A percentile compares a stretch with the other conserved stretches of the same genome.
Evolutionary conservation across 2,113 vertebrate species (phyloP).

Genomic region (Bufo bufo): DNA sequence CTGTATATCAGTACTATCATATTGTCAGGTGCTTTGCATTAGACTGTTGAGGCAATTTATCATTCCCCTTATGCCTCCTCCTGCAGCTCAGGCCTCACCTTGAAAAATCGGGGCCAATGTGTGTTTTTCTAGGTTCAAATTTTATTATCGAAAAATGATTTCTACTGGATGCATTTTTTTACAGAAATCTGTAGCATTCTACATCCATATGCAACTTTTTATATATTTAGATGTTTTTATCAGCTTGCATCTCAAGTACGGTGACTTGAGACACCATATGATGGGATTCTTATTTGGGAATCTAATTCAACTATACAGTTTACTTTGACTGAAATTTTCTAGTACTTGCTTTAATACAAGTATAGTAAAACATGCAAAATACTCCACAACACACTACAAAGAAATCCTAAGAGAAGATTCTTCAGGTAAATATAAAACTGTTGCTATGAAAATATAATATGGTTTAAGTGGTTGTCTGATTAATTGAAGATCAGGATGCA

Average conservation of each 20-base stretch:
- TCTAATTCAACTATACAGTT: neutral
- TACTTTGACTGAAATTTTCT: neutral
- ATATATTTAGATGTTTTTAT: neutral
- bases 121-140: too few species aligned
- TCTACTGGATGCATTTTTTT: neutral
- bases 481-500: slow-evolving; percentile 11
- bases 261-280: neutral
- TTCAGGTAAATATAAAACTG: slow-evolving; percentile 9
- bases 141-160: too few species aligned
- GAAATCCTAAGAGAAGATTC: neutral
- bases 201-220: neutral
- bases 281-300: neutral
- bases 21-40: too few species aligned
- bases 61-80: too few species aligned
- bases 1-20: too few species aligned
- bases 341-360: neutral
- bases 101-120: too few species aligned
- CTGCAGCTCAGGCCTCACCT: too few species aligned
- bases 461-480: slow-evolving; percentile 2
- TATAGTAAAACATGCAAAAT: neutral
- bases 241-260: neutral
- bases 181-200: neutral
- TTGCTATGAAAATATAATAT: neutral
- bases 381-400: neutral
- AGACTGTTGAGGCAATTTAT: too few species aligned